Percentiles rank a stretch among this genome's conserved stretches.
Evolutionary conservation across 2,888 invertebrate genomes (phyloP).

Genomic region (Drosophila parthenogenetica): DNA sequence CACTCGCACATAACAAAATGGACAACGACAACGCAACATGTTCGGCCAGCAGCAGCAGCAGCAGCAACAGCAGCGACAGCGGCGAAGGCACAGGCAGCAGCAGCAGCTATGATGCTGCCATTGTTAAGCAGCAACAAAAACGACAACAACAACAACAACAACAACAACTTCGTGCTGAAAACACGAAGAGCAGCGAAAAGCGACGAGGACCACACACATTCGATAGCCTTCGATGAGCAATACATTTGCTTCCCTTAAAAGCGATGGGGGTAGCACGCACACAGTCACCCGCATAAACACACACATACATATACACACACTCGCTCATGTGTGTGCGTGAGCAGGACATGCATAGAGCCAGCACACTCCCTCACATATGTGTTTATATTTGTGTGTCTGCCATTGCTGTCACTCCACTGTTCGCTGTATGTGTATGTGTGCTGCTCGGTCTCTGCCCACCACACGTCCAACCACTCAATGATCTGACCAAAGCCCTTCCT

Average conservation of each 20-base stretch:
- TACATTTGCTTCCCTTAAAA: slow-evolving; percentile 77
- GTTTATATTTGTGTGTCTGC: slow-evolving; percentile 42
- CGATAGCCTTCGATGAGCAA: slow-evolving; percentile 82
- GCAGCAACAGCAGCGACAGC: slow-evolving; percentile 1
- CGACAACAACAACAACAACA: slow-evolving; percentile 17
- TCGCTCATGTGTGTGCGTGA: slow-evolving; percentile 25
- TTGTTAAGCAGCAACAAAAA: slow-evolving; percentile 57
- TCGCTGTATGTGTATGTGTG: slow-evolving; percentile 14
- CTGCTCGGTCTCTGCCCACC: slow-evolving; percentile 57
- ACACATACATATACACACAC: slow-evolving; percentile 21
- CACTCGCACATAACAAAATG: slow-evolving; percentile 46
- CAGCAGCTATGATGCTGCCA: slow-evolving; percentile 57
- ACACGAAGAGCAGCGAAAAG: slow-evolving; percentile 8
- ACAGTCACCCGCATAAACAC: slow-evolving; percentile 20
- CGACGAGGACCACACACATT: slow-evolving; percentile 66
- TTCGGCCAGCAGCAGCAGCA: slow-evolving; percentile 69
- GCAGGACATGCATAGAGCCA: slow-evolving; percentile 62
- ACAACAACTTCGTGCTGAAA: slow-evolving; percentile 13
- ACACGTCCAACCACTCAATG: slow-evolving; percentile 78
- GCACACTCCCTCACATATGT: slow-evolving; percentile 49
- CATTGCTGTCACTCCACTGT: slow-evolving; percentile 63
- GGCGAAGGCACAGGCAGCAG: slow-evolving; percentile 10
- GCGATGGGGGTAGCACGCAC: slow-evolving; percentile 41
- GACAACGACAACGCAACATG: slow-evolving; percentile 76
- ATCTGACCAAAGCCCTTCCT: slow-evolving; percentile 58